These are phyloP conservation scores for Marmota monax DNA, from an alignment of 2,113 vertebrate species.

Conservation along the genomic window DNA sequence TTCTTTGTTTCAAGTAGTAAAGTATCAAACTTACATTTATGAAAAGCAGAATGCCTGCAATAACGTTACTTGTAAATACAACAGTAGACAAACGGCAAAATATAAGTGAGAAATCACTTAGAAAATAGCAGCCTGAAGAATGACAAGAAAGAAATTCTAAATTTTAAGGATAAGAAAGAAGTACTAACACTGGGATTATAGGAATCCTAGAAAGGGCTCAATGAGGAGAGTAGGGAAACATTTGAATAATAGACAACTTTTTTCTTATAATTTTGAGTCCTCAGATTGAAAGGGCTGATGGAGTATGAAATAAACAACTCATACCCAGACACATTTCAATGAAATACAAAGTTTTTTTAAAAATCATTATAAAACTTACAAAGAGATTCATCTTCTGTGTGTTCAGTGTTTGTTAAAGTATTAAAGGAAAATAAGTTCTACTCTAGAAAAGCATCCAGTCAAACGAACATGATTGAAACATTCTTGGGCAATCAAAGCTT, in stretches of 20 bases:
- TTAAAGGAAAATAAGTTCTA: not conserved
- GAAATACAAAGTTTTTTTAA: not conserved
- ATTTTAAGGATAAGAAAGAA: not conserved
- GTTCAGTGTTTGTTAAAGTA: not conserved
- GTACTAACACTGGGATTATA: not conserved
- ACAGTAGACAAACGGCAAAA: not conserved
- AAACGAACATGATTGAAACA: slow-evolving; percentile 9
- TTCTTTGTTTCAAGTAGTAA: too few relatives aligned
- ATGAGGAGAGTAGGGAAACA: not conserved
- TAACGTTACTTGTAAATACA: not conserved
- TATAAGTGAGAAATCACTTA: too few relatives aligned
- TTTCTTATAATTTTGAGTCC: not conserved
- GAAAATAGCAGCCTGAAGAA: not conserved
- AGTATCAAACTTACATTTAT: not conserved
- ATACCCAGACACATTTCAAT: not conserved
- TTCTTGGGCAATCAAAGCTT: not conserved
- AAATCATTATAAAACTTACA: not conserved
- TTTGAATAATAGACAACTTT: not conserved
- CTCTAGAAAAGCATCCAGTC: not conserved
- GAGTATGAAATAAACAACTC: not conserved
- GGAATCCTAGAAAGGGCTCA: not conserved
- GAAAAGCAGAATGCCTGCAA: not conserved
- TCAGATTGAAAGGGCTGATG: not conserved
- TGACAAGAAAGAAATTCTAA: not conserved
- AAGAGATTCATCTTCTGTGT: not conserved